Conservation (phyloP, 2,113 vertebrate genomes). For the Lasiurus borealis region DNA sequence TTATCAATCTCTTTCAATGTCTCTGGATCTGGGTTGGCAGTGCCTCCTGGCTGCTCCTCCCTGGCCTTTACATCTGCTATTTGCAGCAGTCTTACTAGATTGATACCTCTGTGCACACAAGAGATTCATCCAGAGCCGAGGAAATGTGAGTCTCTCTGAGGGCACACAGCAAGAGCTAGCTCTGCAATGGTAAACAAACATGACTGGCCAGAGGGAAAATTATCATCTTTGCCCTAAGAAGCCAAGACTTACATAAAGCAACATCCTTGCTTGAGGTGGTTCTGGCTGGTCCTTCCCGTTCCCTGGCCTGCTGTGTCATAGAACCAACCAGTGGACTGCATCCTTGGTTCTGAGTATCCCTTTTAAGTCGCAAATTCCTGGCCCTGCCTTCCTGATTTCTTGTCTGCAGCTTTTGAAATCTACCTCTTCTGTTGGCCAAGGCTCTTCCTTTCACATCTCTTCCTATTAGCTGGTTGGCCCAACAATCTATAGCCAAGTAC, state of each 20-base stretch:
- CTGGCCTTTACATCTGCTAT: neutral
- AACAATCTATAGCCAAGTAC: neutral
- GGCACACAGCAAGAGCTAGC: neutral
- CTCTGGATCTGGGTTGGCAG: neutral
- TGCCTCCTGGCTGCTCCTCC: neutral
- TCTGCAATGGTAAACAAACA: neutral
- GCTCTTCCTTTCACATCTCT: neutral
- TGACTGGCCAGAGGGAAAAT: neutral
- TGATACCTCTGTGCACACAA: neutral
- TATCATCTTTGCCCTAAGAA: neutral
- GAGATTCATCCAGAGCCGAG: neutral
- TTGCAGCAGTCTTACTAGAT: neutral
- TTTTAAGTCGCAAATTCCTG: neutral
- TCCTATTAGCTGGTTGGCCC: neutral
- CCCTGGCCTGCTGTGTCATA: neutral
- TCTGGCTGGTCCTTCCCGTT: neutral
- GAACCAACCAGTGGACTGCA: neutral
- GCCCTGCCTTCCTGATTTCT: neutral
- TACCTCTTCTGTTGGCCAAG: neutral
- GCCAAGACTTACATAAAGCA: neutral
- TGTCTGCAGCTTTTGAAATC: neutral
- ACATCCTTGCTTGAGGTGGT: neutral
- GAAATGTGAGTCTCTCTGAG: neutral
- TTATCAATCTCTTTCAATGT: neutral
- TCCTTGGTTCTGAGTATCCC: neutral